Base-by-base conservation (phyloP, 92 coral and sea anemone species). In the Montipora capitata region DNA sequence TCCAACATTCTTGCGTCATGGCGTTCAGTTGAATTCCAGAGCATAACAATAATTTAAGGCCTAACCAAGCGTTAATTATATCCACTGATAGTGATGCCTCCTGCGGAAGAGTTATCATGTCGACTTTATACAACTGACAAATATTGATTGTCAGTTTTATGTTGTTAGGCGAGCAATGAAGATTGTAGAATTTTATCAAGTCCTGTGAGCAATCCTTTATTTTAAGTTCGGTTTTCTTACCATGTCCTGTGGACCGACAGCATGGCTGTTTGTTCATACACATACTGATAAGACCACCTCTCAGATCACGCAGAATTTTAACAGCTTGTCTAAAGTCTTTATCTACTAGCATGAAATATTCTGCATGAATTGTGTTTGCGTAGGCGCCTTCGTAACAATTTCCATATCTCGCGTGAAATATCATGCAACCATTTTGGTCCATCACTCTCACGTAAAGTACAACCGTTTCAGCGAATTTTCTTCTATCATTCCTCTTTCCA, bases 251-350 rank as follows among this genome's bases (percentile, higher is more conserved):
- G 0, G 87, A 83, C 9, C 13, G 12, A 11, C 3, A 72, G 44
- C 87, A 83, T 5, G 87, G 87, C n/a, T 83, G 87, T 72, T 83
- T 81, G 62, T 83, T 83, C 87, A 83, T 72, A 48, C 27, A 81
- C 56, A 83, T 18, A 42, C 27, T 15, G 16, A 83, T 72, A 7
- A 42, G 2, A n/a, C 79, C 87, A 72, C 87, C 87, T 40, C 2
- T 83, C 45, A 41, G 71, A 72, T 83, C 72, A 57, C 62, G 61
- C 4, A 83, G 71, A 10, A 83, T 13, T 8, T 72, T 63, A 48
- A 72, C 72, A 10, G 80, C 87, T 71, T 43, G 27, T 43, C 87
- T 83, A 35, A 83, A 83, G 10, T 83, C 79, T 18, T 43, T 63
- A 20, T 83, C 87, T 13, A 61, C 20, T 20, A 83, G 56, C 79